A percentile compares a stretch with the other conserved stretches of the same genome.
phyloP scores from a whole-genome alignment of 2,888 invertebrate species.

The Pocota personata region DNA sequence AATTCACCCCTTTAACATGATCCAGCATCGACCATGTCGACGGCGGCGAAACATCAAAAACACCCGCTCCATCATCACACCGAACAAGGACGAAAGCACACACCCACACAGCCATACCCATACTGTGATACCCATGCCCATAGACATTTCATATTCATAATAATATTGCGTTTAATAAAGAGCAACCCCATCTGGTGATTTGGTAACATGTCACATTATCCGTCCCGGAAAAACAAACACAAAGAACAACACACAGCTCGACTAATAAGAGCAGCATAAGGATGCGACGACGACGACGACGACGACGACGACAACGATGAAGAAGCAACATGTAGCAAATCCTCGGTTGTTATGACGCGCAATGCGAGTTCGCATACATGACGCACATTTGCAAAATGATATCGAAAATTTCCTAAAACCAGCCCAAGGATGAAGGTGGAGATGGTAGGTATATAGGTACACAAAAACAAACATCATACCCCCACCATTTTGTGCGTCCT shows the following conservation, averaged over 20 bases:
- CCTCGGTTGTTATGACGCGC: constrained; percentile 61
- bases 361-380: constrained; percentile 27
- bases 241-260: not conserved
- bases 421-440: constrained; percentile 26
- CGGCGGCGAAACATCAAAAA: constrained; percentile 26
- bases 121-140: no score
- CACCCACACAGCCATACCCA: not conserved
- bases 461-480: constrained; percentile 37
- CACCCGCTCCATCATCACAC: constrained; percentile 12
- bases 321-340: constrained; percentile 69
- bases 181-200: constrained; percentile 52
- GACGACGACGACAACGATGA: no score
- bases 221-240: constrained; percentile 8
- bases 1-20: constrained; percentile 39
- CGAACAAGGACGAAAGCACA: not conserved
- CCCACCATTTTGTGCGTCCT: constrained; percentile 20
- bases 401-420: constrained; percentile 22
- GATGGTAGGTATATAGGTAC: no score
- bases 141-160: constrained; percentile 24
- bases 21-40: not conserved
- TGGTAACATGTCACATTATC: constrained; percentile 61
- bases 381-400: constrained; percentile 61
- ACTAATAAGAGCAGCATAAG: not conserved
- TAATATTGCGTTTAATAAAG: constrained; percentile 56
- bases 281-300: not conserved